Evolutionary conservation across 2,888 invertebrate genomes (phyloP), one percentile per base, ranked within the genome.

Genomic region (Scaptomyza reducta): DNA sequence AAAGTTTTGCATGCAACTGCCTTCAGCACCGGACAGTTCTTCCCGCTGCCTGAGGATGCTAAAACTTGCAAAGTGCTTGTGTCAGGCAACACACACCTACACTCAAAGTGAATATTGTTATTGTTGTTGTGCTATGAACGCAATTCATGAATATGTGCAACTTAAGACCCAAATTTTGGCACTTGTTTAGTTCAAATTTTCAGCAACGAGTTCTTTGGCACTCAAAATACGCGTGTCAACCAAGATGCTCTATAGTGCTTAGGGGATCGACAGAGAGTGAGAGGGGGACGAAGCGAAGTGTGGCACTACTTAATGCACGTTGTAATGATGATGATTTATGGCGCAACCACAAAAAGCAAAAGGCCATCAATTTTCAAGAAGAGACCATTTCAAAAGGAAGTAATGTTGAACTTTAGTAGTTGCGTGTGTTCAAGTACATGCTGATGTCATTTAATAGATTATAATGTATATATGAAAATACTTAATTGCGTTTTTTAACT

Each of bases 131-230:
- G 6, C 40, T 53, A 41, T 51, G 57, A 46, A 51, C 46, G 35
- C 22, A 51, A 66, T 66, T 66, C 61, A 54, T n/a, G 58, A 50
- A 65, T 66, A 57, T 62, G 50, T 38, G 54, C 49, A 72, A 51
- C 47, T 72, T 68, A 41, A 44, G 65, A 44, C 58, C 31, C 50
- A 80, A 74, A 75, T 79, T 84, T 84, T 64, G 58, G 60, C 81
- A 75, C 86, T 81, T 77, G 73, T 65, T 79, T 75, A 78, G 58
- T 78, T 76, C 85, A 81, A 85, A 81, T 72, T 85, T 81, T 64
- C 42, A 54, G 45, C 14, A 29, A 14, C 16, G 49, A 18, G 10
- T 50, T 25, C 2, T 18, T 5, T n/a, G 7, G 13, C 14, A 27
- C 13, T 16, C 31, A 47, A 31, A 13, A 14, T 11, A 45, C 11